Base-by-base conservation (phyloP, 1,140 invertebrate genomes). In the Scaptomyza hsui region DNA sequence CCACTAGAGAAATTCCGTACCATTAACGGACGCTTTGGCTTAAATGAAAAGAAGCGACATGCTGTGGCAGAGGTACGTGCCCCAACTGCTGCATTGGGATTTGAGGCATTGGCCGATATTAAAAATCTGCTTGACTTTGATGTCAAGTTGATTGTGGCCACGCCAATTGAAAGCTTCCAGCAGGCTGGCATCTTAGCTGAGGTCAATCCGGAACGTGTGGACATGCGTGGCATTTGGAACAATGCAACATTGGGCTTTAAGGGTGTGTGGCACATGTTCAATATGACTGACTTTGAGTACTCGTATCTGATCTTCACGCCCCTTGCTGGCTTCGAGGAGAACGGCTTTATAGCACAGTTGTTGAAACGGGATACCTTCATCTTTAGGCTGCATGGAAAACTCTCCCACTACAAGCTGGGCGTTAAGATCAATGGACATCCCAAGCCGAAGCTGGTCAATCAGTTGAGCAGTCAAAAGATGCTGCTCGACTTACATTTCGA, bases 291-390 rank as follows among this genome's bases (percentile, higher is more conserved):
- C 89, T 95, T 97, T 49, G 94, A 96, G 65, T 96, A 96, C 78
- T 93, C 94, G 12, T 96, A 96, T 78, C 94, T 95, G 69, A 90
- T 96, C 9, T 96, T 94, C 76, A 96, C 95, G 0, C 96, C 96
- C 0, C 78, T 97, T 5, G 92, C 94, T 71, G 94, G 94, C 4
- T 94, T 96, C 52, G 93, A 96, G 75, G 94, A 96, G 85, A 96
- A 94, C 75, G 95, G 95, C 0, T 91, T 95, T 3, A 94, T 96
- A 0, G 92, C 94, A 0, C 96, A 96, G 82, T 91, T 96, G 18
- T 49, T 92, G 0, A 91, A 92, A 65, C 91, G 92, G 21, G 90
- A 95, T 9, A 93, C 93, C 48, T 91, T 96, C 18, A 94, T 96
- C 64, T 94, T 94, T 1, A 95, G 96, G 89, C 80, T 95, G 67